These are phyloP conservation scores for Cerceris rybyensis DNA, from an alignment of 2,888 invertebrate species.

Conservation along the genomic window DNA sequence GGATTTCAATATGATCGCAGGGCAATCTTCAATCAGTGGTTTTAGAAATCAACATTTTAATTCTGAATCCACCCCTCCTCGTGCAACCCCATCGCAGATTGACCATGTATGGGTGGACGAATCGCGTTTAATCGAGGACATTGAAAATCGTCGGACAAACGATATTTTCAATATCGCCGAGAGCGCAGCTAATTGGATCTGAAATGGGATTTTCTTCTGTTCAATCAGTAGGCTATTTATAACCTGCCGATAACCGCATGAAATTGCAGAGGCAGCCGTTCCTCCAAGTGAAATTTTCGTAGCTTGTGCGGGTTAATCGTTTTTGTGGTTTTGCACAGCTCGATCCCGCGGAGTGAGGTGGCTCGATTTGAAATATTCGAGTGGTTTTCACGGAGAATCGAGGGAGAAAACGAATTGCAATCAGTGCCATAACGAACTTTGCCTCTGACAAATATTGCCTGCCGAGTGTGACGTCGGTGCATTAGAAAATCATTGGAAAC, in stretches of 20 bases:
- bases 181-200: slow-evolving; percentile 35
- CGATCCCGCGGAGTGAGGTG: not conserved
- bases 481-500: not conserved
- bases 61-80: not conserved
- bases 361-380: not conserved
- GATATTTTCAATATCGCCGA: slow-evolving; percentile 12
- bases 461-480: slow-evolving; percentile 15
- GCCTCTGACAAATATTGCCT: slow-evolving; percentile 15
- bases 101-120: not conserved
- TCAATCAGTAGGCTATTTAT: slow-evolving; percentile 30
- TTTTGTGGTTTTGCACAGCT: not conserved
- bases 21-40: slow-evolving; percentile 42
- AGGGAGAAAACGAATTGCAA: not conserved
- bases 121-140: slow-evolving; percentile 7
- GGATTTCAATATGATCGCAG: slow-evolving; percentile 41
- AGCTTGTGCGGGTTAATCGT: not conserved
- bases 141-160: not conserved
- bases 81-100: not conserved
- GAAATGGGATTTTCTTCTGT: slow-evolving; percentile 26
- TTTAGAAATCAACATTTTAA: slow-evolving; percentile 37
- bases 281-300: not conserved
- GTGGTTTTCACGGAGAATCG: not conserved
- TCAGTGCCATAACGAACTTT: slow-evolving; percentile 9
- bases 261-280: slow-evolving; percentile 15
- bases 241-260: slow-evolving; percentile 17